Evolutionary conservation across 1,140 invertebrate species (phyloP), one percentile per base, ranked within the genome.

Genomic region (Steinernema feltiae): DNA sequence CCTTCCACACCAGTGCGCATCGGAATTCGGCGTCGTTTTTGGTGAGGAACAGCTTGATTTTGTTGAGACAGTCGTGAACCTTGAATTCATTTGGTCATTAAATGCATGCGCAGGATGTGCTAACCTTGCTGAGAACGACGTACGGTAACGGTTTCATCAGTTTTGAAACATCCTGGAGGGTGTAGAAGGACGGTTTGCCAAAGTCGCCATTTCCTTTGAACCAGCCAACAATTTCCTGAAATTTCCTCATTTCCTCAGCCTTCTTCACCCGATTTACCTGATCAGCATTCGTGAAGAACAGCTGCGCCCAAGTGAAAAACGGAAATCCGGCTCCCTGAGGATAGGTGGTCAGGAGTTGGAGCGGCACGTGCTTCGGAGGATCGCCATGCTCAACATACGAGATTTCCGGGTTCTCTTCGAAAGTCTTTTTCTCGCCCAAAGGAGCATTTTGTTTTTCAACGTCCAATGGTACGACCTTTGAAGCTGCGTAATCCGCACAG

Each of bases 191-290:
- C 27, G 80, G 85, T 48, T 85, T 86, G 41, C 75, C 70, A 48
- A 85, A 86, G 72, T 85, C 84, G 17, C 85, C 84, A 48, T 85
- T 86, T 35, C 84, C 85, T 78, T 86, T 85, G 78, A 85, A 85
- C 70, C 85, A 85, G 29, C 84, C 84, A 53, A 85, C 82, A 46
- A 86, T 74, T 48, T 85, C 83, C 74, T 84, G 80, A 21, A 72
- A 35, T 29, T 24, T 30, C 30, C 15, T 32, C 7, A 41, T 72
- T 31, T 46, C 1, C 63, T 2, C 31, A 12, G 2, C 27, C 18
- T 74, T 71, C 73, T n/a, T n/a, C n/a, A n/a, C n/a, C n/a, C n/a
- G n/a, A 71, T 53, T 31, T 74, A 81, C 76, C 31, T 83, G 80
- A 70, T 83, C 82, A 30, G 80, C 79, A 71, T 48, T 73, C 21